A percentile compares a stretch with the other conserved stretches of the same genome.
These are phyloP conservation scores for Pseudoatta argentina DNA, from an alignment of 1,140 invertebrate species.

Conservation along the genomic window DNA sequence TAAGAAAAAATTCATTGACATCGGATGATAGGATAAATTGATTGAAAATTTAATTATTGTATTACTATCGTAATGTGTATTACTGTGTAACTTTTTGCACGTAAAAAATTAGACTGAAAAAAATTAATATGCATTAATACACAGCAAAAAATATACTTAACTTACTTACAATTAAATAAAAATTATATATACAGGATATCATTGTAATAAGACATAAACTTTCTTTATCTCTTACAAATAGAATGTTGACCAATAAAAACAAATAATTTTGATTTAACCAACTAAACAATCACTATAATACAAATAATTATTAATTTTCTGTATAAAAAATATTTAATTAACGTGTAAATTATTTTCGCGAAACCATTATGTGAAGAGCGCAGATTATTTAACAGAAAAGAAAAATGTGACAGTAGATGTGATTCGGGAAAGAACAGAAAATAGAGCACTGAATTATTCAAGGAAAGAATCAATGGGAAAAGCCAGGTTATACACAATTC, in stretches of 20 bases:
- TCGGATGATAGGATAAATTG: background rate
- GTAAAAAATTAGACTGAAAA: background rate
- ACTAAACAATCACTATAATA: background rate
- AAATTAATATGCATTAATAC: background rate
- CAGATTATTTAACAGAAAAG: background rate
- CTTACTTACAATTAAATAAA: background rate
- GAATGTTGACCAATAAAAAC: background rate
- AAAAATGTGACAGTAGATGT: background rate
- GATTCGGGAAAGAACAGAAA: background rate
- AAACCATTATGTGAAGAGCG: background rate
- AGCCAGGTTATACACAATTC: background rate
- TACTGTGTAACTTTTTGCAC: background rate
- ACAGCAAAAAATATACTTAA: background rate
- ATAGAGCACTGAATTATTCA: conserved; percentile 16
- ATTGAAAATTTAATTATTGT: background rate
- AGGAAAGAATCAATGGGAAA: background rate
- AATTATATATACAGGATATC: background rate
- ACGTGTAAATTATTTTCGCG: background rate
- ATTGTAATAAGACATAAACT: background rate
- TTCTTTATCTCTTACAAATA: background rate
- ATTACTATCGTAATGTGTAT: background rate
- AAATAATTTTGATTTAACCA: no score
- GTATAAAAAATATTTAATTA: background rate
- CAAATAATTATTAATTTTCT: background rate
- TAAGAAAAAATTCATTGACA: background rate